Evolutionary conservation across 2,888 invertebrate genomes (phyloP).

Genomic region (Mythimna loreyi): DNA sequence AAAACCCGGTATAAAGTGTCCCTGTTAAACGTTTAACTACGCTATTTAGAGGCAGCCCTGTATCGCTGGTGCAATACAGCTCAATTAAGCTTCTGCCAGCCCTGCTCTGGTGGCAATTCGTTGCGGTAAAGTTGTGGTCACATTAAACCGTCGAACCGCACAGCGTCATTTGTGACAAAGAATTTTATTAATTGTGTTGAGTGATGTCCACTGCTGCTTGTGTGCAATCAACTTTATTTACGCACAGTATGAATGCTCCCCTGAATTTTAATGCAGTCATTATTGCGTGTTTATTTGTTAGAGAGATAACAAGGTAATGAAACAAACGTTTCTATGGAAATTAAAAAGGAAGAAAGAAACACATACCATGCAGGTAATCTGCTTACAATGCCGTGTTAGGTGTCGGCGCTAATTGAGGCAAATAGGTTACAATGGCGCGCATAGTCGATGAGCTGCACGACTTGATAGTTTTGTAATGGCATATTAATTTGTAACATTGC

Average conservation of each 20-base stretch:
- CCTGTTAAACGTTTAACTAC: constrained; percentile 67
- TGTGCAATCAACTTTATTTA: constrained; percentile 56
- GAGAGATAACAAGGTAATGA: constrained; percentile 21
- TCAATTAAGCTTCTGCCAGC: constrained; percentile 78
- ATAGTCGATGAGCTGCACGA: constrained; percentile 38
- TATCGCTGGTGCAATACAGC: constrained; percentile 68
- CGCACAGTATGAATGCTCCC: constrained; percentile 21
- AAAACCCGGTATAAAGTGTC: constrained; percentile 66
- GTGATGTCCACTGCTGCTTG: constrained; percentile 49
- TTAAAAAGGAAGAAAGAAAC: constrained; percentile 28
- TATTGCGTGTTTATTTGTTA: constrained; percentile 35
- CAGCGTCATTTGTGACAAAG: constrained; percentile 72
- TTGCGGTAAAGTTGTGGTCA: constrained; percentile 77
- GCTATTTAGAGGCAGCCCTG: constrained; percentile 65
- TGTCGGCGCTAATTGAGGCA: constrained; percentile 57
- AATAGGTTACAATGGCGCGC: constrained; percentile 47
- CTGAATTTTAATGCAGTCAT: constrained; percentile 55
- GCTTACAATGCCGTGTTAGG: constrained; percentile 54
- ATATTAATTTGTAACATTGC: constrained; percentile 11
- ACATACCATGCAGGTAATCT: constrained; percentile 31
- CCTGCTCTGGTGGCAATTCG: constrained; percentile 75
- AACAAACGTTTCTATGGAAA: constrained; percentile 15
- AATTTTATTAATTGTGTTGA: constrained; percentile 64
- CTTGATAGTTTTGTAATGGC: constrained; percentile 28
- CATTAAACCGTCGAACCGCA: constrained; percentile 76